Percentiles rank a stretch among this genome's conserved stretches.
Conservation (phyloP, 2,113 vertebrate genomes). For the Arvicanthis niloticus region DNA sequence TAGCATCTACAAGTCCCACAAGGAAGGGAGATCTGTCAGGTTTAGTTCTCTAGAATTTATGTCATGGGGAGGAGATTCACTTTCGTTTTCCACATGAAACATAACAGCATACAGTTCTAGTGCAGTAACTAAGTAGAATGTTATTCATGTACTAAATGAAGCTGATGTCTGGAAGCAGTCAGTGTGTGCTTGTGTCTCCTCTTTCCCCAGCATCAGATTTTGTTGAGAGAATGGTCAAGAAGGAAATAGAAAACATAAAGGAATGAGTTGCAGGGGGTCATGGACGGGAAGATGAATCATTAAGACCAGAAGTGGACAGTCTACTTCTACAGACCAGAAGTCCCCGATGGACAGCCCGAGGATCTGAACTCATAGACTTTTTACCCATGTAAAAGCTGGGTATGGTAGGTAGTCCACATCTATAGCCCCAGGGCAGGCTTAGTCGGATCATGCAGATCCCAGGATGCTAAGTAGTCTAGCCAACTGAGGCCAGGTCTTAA, state of each 20-base stretch:
- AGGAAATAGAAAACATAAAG: neutral
- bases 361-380: neutral
- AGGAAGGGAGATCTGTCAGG: neutral
- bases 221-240: neutral
- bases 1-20: neutral
- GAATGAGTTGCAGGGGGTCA: accelerated
- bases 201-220: too few species aligned
- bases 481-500: neutral
- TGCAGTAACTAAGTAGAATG: neutral
- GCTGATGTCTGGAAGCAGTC: neutral
- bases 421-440: neutral
- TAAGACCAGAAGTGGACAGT: neutral
- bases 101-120: accelerated
- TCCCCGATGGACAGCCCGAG: neutral
- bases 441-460: neutral
- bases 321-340: too few species aligned
- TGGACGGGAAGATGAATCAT: accelerated
- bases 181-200: accelerated
- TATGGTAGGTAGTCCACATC: neutral
- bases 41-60: neutral
- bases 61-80: neutral
- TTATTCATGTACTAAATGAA: neutral
- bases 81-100: neutral
- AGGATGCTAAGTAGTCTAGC: neutral
- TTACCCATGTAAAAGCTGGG: neutral